Base-by-base conservation (phyloP, 2,888 invertebrate species). In the Leptinotarsa haldemani region DNA sequence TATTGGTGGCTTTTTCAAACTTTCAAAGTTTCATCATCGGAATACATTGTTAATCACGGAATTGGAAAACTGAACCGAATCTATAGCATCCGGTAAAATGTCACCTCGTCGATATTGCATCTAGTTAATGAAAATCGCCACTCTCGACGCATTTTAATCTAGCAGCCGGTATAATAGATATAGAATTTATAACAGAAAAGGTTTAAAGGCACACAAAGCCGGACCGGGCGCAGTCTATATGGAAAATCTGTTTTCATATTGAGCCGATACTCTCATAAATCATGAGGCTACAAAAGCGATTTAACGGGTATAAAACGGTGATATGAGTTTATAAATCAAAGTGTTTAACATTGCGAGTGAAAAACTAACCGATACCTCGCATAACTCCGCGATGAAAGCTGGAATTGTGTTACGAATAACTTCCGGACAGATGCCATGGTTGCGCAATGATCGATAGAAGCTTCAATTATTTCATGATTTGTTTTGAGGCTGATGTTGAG, bases 311-410 rank as follows among this genome's bases (percentile, higher is more conserved):
- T 83, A 82, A 83, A 84, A 82, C 80, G 80, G 78, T 75, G 80
- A 82, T 83, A 81, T 79, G 79, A 80, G 79, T 80, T 74, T 78
- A 81, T 85, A 85, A 85, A 85, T 85, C 85, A 85, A 82, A 81
- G 84, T 81, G 83, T 84, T 84, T 83, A 85, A 83, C 80, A 82
- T 82, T 82, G 77, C 81, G 78, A 83, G 83, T 83, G 83, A 84
- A 84, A 84, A 84, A 85, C 83, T 58, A 56, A 68, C 68, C 68
- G 56, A 68, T 56, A 52, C 56, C 3, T 68, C 68, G 46, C 58
- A 68, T 68, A 56, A 68, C 68, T 68, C 68, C 56, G 15, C 53
- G 40, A 16, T 53, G 68, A 47, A 68, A 20, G 46, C 56, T 20
- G 22, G 13, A 13, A 56, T 56, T 68, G 68, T 53, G 52, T 53